Percentiles rank a stretch among this genome's conserved stretches.
These are phyloP conservation scores for Parapsyche elsis DNA, from an alignment of 1,140 invertebrate species.

Conservation along the genomic window DNA sequence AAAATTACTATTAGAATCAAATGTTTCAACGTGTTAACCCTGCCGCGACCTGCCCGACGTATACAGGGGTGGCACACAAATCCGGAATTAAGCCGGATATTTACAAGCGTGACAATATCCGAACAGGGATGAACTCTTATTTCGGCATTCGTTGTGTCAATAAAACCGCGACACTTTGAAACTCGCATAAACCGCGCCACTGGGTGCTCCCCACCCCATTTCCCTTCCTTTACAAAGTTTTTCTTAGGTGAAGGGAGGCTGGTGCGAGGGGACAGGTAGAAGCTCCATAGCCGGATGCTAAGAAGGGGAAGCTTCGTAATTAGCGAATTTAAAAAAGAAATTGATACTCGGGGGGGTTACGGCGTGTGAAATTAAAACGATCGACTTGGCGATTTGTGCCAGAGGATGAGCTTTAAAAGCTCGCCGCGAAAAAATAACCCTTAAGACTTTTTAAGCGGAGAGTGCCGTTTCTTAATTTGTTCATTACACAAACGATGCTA, in stretches of 20 bases:
- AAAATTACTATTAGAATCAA: background rate
- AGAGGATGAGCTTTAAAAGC: background rate
- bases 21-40: background rate
- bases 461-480: background rate
- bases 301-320: constrained; percentile 46
- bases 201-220: background rate
- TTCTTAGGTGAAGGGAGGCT: background rate
- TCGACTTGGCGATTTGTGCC: background rate
- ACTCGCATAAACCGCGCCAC: background rate
- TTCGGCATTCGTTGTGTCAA: constrained; percentile 48
- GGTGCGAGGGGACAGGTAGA: too few relatives aligned
- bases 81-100: constrained; percentile 52
- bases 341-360: constrained; percentile 49
- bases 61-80: constrained; percentile 17
- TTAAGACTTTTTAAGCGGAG: background rate
- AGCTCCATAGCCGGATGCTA: background rate
- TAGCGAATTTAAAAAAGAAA: constrained; percentile 55
- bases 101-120: constrained; percentile 52
- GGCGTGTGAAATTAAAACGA: constrained; percentile 54
- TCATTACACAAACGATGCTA: background rate
- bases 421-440: constrained; percentile 16
- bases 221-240: background rate
- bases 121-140: constrained; percentile 47
- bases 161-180: constrained; percentile 42
- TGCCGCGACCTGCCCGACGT: background rate